A percentile compares a stretch with the other conserved stretches of the same genome.
Conservation (phyloP, 2,888 invertebrate genomes). For the Odontomyia ornata region DNA sequence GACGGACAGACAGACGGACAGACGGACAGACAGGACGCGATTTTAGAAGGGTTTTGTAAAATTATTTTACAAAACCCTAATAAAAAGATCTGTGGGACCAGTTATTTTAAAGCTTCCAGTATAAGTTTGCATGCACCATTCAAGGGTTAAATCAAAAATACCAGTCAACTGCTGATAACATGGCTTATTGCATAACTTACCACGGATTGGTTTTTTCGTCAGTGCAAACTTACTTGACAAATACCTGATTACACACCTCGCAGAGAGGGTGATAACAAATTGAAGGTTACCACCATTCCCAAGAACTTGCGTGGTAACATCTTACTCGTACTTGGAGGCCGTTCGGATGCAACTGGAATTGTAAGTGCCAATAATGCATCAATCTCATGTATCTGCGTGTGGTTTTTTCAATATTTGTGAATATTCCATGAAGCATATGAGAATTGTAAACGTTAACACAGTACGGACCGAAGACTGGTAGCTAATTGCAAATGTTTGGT, state of each 20-base stretch:
- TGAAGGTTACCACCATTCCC: slow-evolving; percentile 3
- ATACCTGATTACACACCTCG: too few relatives aligned
- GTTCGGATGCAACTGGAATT: not conserved
- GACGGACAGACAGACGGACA: too few relatives aligned
- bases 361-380: not conserved
- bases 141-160: slow-evolving; percentile 4
- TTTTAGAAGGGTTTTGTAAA: too few relatives aligned
- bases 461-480: not conserved
- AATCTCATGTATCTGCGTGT: too few relatives aligned
- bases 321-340: not conserved
- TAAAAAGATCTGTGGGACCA: too few relatives aligned
- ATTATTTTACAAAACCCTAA: too few relatives aligned
- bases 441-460: not conserved
- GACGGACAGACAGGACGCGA: too few relatives aligned
- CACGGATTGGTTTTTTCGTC: not conserved
- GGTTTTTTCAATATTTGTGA: too few relatives aligned
- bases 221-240: not conserved
- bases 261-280: not conserved
- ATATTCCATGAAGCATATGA: too few relatives aligned
- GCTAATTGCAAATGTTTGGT: not conserved
- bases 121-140: too few relatives aligned
- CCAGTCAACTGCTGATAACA: not conserved
- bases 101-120: too few relatives aligned
- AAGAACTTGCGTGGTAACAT: not conserved
- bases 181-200: not conserved